Evolutionary conservation across 2,113 vertebrate species (phyloP).

Genomic region (Choloepus hoffmanni): DNA sequence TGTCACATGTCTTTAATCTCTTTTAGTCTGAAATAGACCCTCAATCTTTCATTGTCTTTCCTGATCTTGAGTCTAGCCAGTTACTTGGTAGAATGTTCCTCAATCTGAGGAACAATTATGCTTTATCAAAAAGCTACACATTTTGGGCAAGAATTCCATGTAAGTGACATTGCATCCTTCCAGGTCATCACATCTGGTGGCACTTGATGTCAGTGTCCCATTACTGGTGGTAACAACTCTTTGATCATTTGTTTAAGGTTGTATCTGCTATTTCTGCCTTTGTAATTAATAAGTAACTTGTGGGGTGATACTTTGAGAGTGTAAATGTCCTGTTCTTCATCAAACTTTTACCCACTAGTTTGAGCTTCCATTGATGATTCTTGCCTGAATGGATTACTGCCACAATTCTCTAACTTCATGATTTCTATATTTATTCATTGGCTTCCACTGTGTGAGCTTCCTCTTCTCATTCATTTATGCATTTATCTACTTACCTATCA

Average conservation of each 20-base stretch:
- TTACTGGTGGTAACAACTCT: neutral
- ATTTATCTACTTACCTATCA: neutral
- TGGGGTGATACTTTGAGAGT: neutral
- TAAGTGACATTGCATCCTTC: neutral
- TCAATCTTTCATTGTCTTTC: constrained; percentile 2
- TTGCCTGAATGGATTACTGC: constrained; percentile 11
- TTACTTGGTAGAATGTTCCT: neutral
- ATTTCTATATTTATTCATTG: constrained; percentile 34
- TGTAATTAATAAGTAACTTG: neutral
- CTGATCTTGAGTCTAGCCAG: neutral
- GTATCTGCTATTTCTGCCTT: neutral
- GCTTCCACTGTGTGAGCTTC: neutral
- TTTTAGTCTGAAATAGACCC: neutral
- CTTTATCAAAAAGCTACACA: neutral
- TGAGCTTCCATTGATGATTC: neutral
- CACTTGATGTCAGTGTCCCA: neutral
- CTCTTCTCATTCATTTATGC: neutral
- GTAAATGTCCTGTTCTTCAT: neutral
- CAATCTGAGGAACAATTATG: neutral
- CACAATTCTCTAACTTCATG: neutral
- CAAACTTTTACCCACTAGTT: neutral
- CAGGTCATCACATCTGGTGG: neutral
- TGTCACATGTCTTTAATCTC: neutral
- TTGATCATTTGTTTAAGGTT: neutral
- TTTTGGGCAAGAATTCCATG: neutral